Conservation (phyloP, 1,140 invertebrate species). For the Rhopalosiphum padi region DNA sequence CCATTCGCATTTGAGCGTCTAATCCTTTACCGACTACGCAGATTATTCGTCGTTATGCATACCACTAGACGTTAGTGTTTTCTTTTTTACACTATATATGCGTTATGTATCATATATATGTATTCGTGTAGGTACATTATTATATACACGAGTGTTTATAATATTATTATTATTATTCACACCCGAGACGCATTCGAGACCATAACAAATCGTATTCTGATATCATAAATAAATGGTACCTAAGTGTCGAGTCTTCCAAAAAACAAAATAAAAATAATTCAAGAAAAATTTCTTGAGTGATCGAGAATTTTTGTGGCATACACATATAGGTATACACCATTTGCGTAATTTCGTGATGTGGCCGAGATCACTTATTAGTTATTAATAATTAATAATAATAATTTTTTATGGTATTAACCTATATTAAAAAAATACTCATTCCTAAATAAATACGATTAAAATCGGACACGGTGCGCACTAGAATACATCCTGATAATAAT, state of each 20-base stretch:
- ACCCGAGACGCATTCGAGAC: neutral
- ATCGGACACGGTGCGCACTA: too few species aligned
- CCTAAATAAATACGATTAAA: too few species aligned
- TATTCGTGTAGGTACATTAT: neutral
- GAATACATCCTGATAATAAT: too few species aligned
- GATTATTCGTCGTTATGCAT: conserved; percentile 16
- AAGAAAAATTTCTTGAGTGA: neutral
- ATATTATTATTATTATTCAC: conserved; percentile 10
- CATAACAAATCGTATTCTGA: neutral
- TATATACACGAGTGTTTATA: neutral
- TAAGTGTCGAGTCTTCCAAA: neutral
- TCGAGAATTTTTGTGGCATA: neutral
- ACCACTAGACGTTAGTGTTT: neutral
- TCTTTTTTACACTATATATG: neutral
- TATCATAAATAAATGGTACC: neutral
- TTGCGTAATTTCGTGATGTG: neutral
- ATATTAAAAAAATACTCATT: neutral
- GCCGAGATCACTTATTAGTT: neutral
- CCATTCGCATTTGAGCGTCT: neutral
- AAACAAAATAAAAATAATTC: neutral
- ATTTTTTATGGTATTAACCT: neutral
- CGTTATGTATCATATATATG: neutral
- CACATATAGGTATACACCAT: neutral
- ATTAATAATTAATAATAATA: neutral
- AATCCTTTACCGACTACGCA: neutral